A percentile compares a stretch with the other conserved stretches of the same genome.
Conservation (phyloP, 2,113 vertebrate genomes). For the Picathartes gymnocephalus region DNA sequence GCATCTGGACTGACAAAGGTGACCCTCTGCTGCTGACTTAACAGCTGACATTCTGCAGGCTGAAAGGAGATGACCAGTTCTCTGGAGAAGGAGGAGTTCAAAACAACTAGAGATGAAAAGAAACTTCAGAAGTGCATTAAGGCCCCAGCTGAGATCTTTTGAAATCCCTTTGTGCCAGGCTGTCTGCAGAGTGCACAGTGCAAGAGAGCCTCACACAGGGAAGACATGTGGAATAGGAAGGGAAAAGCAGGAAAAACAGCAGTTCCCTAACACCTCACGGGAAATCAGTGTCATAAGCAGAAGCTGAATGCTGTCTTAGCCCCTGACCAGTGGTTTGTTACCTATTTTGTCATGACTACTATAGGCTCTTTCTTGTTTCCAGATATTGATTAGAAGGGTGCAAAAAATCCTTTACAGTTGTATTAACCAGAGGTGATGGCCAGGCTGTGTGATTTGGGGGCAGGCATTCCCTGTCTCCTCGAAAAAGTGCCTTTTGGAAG, state of each 20-base stretch:
- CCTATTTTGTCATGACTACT: neutral
- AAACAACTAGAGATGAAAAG: neutral
- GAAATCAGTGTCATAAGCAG: neutral
- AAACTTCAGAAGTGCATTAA: neutral
- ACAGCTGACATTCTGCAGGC: neutral
- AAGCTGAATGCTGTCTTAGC: neutral
- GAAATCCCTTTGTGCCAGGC: neutral
- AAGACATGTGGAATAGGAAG: neutral
- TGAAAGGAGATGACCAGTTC: neutral
- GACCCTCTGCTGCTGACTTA: neutral
- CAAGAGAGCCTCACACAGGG: neutral
- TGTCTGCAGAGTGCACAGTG: neutral
- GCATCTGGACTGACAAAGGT: neutral
- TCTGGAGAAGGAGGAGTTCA: neutral
- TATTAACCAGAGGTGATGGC: neutral
- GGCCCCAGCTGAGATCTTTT: neutral
- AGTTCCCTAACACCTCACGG: neutral
- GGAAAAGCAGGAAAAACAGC: neutral
- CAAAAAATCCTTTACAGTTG: neutral
- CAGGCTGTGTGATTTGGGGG: neutral
- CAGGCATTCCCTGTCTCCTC: neutral
- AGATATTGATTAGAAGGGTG: neutral
- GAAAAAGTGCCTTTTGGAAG: neutral
- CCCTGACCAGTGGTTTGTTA: neutral
- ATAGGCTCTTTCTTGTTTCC: neutral